These are phyloP conservation scores for Tachina fera DNA, from an alignment of 2,888 invertebrate species.

Conservation along the genomic window DNA sequence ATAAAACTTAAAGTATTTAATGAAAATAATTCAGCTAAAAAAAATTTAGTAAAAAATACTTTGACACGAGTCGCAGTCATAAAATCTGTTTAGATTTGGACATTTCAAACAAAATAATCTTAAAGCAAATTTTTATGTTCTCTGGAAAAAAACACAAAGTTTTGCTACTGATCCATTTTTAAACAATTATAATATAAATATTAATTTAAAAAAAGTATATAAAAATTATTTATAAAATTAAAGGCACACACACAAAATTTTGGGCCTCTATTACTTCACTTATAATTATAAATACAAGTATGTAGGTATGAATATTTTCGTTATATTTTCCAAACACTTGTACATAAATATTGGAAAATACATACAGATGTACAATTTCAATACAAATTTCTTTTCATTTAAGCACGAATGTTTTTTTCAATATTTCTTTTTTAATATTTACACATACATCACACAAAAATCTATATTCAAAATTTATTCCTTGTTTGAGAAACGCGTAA, in stretches of 20 bases:
- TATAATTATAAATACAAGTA: not conserved
- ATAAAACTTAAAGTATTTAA: not conserved
- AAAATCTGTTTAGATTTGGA: constrained; percentile 38
- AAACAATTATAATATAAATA: constrained; percentile 32
- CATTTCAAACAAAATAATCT: constrained; percentile 44
- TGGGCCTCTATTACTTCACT: constrained; percentile 2
- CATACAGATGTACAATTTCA: not conserved
- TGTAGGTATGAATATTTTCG: not conserved
- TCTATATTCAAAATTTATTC: constrained; percentile 12
- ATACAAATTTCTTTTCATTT: constrained; percentile 6
- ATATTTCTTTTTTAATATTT: not conserved
- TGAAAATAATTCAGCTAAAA: constrained; percentile 3
- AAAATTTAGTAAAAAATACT: constrained; percentile 4
- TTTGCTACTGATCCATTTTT: not conserved
- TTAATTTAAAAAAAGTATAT: constrained; percentile 4
- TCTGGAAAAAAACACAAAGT: not conserved
- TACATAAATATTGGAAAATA: constrained; percentile 20
- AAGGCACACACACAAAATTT: not conserved
- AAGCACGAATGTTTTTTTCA: constrained; percentile 6
- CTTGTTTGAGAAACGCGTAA: not conserved
- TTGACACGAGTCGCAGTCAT: not conserved
- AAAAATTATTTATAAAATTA: constrained; percentile 24
- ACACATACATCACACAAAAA: constrained; percentile 24
- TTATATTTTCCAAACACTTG: constrained; percentile 24
- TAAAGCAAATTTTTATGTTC: constrained; percentile 25